Base-by-base conservation (phyloP, 2,888 invertebrate species). In the Agapetus fuscipes region DNA sequence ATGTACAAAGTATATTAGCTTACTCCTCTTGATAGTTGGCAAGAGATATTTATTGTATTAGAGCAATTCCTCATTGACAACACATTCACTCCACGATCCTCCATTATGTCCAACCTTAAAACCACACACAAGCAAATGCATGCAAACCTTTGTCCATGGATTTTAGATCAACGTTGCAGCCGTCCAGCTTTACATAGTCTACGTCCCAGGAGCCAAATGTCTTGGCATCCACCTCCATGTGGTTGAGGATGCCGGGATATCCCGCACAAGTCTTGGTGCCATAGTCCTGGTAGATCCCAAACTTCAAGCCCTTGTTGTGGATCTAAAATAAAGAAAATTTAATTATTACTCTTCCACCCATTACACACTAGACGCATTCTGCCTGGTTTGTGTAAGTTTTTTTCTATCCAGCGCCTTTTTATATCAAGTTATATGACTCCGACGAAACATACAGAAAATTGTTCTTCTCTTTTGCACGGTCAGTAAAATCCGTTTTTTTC, bases 161-260 rank as follows among this genome's bases (percentile, higher is more conserved):
- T 13, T 56, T 55, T 2, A 69, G 58, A 43, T 79, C 72, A 1
- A 79, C 72, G 61, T 84, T 72, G 54, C 87, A 88, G 1, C 85
- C 87, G 57, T 88, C 87, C 34, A 87, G 59, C 60, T 87, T 87
- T 15, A 88, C 69, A 57, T 83, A 83, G 58, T 88, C 87, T 1
- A 85, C 79, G 29, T 67, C 74, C 87, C 86, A 88, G 16, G 77
- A 74, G 4, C 83, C 84, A 58, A 85, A 84, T 1, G 80, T 79
- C 49, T 78, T 56, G 0, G 83, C 82, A 59, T 87, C 86, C 5
- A 64, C 55, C 53, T 77, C 67, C 58, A 82, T 63, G 56, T 79
- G 66, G 13, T 72, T 66, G 34, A 76, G 63, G 42, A 78, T 76
- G 26, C 85, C 86, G 1, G 85, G 85, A 59, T 80, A 86, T 1